These are phyloP conservation scores for Dicrostonyx torquatus DNA, from an alignment of 2,797 vertebrate genomes.

Conservation along the genomic window DNA sequence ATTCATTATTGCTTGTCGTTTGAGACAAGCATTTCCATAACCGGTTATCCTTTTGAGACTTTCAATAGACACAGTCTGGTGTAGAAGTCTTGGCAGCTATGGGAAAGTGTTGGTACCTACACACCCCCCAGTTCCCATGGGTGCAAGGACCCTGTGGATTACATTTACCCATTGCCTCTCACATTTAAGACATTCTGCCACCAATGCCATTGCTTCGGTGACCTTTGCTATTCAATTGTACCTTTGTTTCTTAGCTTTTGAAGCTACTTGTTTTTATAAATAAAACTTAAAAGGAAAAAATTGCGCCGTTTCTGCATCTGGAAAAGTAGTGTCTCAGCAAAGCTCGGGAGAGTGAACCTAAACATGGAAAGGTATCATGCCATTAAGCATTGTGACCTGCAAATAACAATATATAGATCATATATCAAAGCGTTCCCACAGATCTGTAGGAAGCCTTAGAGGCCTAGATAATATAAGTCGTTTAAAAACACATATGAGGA, in stretches of 20 bases:
- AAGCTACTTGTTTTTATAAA: neutral
- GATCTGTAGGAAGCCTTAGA: neutral
- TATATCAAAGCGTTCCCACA: neutral
- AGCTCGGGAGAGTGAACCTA: neutral
- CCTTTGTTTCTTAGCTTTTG: neutral
- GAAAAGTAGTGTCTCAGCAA: neutral
- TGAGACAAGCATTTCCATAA: neutral
- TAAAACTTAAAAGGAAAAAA: neutral
- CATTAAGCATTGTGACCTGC: neutral
- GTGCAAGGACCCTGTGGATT: neutral
- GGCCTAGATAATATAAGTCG: neutral
- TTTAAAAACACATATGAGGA: neutral
- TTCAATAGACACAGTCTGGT: neutral
- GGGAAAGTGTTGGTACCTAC: neutral
- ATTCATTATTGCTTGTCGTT: neutral
- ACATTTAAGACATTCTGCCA: neutral
- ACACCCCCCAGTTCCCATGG: neutral
- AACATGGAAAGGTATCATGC: neutral
- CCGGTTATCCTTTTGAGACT: neutral
- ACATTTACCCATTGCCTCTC: neutral
- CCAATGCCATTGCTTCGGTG: neutral
- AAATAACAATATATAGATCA: neutral
- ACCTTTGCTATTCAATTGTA: neutral
- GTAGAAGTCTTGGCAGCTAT: neutral
- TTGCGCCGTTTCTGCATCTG: neutral